Percentiles rank a stretch among this genome's conserved stretches.
Evolutionary conservation across 2,888 invertebrate species (phyloP).

Genomic region (Peribatodes rhomboidaria): DNA sequence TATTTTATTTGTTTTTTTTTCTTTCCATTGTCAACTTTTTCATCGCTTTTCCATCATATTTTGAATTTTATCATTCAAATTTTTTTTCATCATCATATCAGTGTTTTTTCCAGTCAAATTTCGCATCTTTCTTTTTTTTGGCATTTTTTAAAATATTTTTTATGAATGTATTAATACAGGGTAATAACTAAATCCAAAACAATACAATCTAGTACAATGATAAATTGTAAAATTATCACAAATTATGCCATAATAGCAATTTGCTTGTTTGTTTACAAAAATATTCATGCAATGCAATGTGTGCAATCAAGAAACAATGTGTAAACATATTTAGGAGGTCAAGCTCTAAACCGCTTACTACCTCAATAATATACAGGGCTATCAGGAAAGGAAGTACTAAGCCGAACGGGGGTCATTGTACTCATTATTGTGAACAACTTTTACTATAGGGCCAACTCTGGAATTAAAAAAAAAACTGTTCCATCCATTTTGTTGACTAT

Average conservation of each 20-base stretch:
- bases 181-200: not conserved
- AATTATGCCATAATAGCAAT: slow-evolving; percentile 3
- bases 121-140: not conserved
- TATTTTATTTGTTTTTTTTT: not conserved
- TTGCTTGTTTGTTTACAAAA: not conserved
- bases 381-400: too few relatives aligned
- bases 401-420: too few relatives aligned
- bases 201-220: not conserved
- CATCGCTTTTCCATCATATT: not conserved
- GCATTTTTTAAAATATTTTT: too few relatives aligned
- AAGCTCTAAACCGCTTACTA: not conserved
- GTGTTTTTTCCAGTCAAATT: not conserved
- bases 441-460: too few relatives aligned
- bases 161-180: not conserved
- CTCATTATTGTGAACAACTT: too few relatives aligned
- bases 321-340: not conserved
- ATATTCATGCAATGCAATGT: not conserved
- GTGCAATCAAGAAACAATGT: not conserved
- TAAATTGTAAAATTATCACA: not conserved
- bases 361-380: not conserved
- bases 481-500: too few relatives aligned
- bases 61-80: not conserved
- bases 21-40: not conserved
- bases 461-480: not conserved
- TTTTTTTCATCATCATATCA: not conserved